These are phyloP conservation scores for Acanthisitta chloris DNA, from an alignment of 2,113 vertebrate species.

Conservation along the genomic window DNA sequence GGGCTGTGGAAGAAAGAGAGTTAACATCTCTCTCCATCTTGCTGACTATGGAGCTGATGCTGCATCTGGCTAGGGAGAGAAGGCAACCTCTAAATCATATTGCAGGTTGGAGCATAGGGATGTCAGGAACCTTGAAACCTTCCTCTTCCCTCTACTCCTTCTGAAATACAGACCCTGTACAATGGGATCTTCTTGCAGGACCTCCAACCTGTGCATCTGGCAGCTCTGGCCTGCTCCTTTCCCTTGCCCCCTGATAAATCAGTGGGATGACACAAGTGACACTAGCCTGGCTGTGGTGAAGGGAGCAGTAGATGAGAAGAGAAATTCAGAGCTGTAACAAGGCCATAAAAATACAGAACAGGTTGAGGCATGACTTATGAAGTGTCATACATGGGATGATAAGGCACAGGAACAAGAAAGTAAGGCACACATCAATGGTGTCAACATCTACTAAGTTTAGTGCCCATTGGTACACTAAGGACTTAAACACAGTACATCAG, in stretches of 20 bases:
- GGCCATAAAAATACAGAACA: not conserved
- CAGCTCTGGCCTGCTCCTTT: not conserved
- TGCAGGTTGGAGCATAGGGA: not conserved
- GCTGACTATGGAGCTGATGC: not conserved
- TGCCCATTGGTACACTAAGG: not conserved
- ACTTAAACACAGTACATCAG: not conserved
- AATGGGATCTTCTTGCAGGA: not conserved
- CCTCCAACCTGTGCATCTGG: fast-evolving
- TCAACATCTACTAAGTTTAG: not conserved
- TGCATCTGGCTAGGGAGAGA: not conserved
- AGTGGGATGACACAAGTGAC: not conserved
- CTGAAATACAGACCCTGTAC: not conserved
- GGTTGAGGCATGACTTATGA: not conserved
- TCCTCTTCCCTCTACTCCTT: not conserved
- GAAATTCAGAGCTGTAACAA: not conserved
- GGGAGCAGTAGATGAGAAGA: not conserved
- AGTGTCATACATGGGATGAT: not conserved
- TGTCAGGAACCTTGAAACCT: not conserved
- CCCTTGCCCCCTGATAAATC: not conserved
- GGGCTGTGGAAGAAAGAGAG: not conserved
- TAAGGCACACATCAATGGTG: not conserved
- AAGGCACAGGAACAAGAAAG: not conserved
- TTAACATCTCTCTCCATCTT: not conserved
- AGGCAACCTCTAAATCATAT: not conserved
- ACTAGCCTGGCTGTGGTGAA: not conserved